Evolutionary conservation across 1,140 invertebrate species (phyloP).

Genomic region (Pogonomyrmex californicus): DNA sequence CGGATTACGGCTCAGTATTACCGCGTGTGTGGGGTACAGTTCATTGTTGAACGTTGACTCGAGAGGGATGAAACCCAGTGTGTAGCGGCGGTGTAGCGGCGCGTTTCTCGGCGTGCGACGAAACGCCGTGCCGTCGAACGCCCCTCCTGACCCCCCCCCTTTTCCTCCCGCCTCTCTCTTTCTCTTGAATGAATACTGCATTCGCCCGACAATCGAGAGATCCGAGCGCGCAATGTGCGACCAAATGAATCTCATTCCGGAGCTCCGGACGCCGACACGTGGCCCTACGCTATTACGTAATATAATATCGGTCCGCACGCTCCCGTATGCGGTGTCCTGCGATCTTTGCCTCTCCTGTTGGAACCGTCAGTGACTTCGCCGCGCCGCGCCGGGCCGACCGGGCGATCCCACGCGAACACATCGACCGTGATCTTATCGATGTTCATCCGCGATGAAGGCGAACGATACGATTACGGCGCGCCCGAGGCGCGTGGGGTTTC

Average conservation of each 20-base stretch:
- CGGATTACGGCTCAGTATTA: constrained; percentile 78
- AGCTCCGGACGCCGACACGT: constrained; percentile 65
- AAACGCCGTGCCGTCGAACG: constrained; percentile 2
- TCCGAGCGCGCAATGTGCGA: neutral
- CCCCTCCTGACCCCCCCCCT: neutral
- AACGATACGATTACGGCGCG: constrained; percentile 27
- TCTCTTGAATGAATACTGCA: neutral
- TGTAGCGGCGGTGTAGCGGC: constrained; percentile 59
- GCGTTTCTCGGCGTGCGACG: constrained; percentile 29
- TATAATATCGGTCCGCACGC: constrained; percentile 72
- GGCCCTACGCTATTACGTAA: constrained; percentile 69
- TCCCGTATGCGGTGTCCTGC: constrained; percentile 47
- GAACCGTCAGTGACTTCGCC: constrained; percentile 2
- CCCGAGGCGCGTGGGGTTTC: constrained; percentile 4
- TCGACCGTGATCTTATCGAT: constrained; percentile 72
- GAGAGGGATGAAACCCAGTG: constrained; percentile 76
- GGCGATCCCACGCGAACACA: constrained; percentile 70
- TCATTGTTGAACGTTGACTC: constrained; percentile 76
- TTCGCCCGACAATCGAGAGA: constrained; percentile 64
- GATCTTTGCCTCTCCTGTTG: constrained; percentile 49
- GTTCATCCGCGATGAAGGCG: neutral
- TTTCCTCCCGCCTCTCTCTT: constrained; percentile 13
- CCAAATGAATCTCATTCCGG: constrained; percentile 67
- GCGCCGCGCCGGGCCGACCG: neutral
- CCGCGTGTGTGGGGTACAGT: constrained; percentile 62